A percentile compares a stretch with the other conserved stretches of the same genome.
phyloP scores from a whole-genome alignment of 2,888 invertebrate genomes.

The Schrankia costaestrigalis region DNA sequence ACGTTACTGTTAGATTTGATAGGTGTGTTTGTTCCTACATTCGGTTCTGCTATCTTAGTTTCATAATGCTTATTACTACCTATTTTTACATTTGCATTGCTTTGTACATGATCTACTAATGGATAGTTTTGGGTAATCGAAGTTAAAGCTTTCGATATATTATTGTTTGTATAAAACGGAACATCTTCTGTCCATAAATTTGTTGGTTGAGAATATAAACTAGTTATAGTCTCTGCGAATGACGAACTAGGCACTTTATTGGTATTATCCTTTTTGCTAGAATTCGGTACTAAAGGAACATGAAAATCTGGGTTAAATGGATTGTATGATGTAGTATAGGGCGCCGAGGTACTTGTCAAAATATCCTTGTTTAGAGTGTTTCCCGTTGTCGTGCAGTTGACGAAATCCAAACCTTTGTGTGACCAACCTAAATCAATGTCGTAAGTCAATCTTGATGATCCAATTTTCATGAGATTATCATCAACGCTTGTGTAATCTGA shows the following conservation, averaged over 20 bases:
- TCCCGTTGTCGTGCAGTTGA: slow-evolving; percentile 59
- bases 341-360: slow-evolving; percentile 54
- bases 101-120: slow-evolving; percentile 46
- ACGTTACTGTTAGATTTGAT: slow-evolving; percentile 48
- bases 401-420: slow-evolving; percentile 73
- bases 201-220: slow-evolving; percentile 67
- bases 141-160: slow-evolving; percentile 49
- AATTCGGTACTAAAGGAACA: slow-evolving; percentile 60
- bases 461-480: slow-evolving; percentile 73
- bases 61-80: slow-evolving; percentile 55
- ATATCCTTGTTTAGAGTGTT: slow-evolving; percentile 65
- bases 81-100: slow-evolving; percentile 44
- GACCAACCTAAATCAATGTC: slow-evolving; percentile 77
- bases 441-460: slow-evolving; percentile 69
- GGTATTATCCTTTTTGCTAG: slow-evolving; percentile 58
- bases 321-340: slow-evolving; percentile 65
- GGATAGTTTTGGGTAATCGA: slow-evolving; percentile 62
- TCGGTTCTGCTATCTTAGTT: slow-evolving; percentile 44
- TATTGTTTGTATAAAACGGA: slow-evolving; percentile 65
- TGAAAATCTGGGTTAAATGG: slow-evolving; percentile 75
- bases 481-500: slow-evolving; percentile 64
- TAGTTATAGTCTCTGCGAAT: slow-evolving; percentile 66
- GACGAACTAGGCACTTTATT: slow-evolving; percentile 58
- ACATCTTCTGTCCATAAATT: slow-evolving; percentile 71
- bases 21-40: slow-evolving; percentile 36